Percentiles rank a stretch among this genome's conserved stretches.
Conservation (phyloP, 2,113 vertebrate genomes). For the Oreochromis tanganicae region DNA sequence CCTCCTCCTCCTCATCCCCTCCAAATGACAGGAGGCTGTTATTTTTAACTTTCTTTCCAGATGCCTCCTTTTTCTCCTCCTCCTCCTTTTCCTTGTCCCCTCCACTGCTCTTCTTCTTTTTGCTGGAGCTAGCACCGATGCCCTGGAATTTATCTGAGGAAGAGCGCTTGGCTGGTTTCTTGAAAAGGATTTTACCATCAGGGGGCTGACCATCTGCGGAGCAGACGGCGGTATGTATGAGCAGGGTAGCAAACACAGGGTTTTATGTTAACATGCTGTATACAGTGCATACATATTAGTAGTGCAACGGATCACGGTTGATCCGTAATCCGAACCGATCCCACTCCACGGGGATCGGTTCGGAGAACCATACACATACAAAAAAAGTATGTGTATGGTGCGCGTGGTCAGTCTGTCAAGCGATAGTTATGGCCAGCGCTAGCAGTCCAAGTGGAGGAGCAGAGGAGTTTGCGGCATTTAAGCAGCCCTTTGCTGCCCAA, state of each 20-base stretch:
- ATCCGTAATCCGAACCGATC: no score
- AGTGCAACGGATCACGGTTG: no score
- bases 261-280: neutral
- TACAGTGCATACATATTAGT: neutral
- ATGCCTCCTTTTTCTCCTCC: slow-evolving; percentile 60
- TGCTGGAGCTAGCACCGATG: slow-evolving; percentile 87
- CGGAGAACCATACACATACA: no score
- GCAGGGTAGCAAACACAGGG: neutral
- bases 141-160: slow-evolving; percentile 82
- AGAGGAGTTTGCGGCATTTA: no score
- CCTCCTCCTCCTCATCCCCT: slow-evolving; percentile 83
- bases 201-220: slow-evolving; percentile 74
- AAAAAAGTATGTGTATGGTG: no score
- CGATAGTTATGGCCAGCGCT: no score
- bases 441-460: no score
- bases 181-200: slow-evolving; percentile 92
- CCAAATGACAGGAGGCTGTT: slow-evolving; percentile 93
- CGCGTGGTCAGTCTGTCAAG: no score
- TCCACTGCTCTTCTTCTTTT: slow-evolving; percentile 75
- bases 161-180: slow-evolving; percentile 86
- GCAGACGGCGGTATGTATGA: neutral
- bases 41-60: slow-evolving; percentile 86
- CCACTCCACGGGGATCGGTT: no score
- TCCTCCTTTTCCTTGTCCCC: slow-evolving; percentile 42
- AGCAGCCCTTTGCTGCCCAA: no score